Percentiles rank a stretch among this genome's conserved stretches.
phyloP scores from a whole-genome alignment of 2,888 invertebrate species.

The Hylaea fasciaria region DNA sequence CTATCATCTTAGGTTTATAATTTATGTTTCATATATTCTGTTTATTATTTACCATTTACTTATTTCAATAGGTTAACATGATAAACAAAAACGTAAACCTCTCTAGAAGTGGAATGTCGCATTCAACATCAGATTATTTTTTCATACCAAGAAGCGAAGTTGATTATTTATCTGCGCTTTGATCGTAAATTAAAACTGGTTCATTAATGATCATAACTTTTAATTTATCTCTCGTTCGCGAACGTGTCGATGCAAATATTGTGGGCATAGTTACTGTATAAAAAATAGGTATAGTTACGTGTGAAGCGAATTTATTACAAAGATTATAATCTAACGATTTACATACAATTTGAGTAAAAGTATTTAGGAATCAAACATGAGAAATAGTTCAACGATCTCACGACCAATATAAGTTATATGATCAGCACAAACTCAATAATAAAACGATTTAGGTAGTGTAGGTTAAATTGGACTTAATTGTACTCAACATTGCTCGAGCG shows the following conservation, averaged over 20 bases:
- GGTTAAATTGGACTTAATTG: constrained; percentile 73
- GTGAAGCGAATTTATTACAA: constrained; percentile 57
- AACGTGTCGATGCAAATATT: constrained; percentile 65
- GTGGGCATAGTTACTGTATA: constrained; percentile 45
- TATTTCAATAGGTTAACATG: no score
- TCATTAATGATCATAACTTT: constrained; percentile 78
- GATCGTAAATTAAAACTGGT: constrained; percentile 77
- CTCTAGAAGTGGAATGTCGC: constrained; percentile 56
- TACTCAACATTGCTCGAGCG: constrained; percentile 64
- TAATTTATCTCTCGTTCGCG: constrained; percentile 67
- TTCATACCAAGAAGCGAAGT: constrained; percentile 59
- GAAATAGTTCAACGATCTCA: constrained; percentile 32
- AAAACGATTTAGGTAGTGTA: constrained; percentile 71
- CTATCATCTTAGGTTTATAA: no score
- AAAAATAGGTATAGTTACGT: constrained; percentile 49
- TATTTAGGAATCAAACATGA: constrained; percentile 18
- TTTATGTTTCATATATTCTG: no score
- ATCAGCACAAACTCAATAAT: constrained; percentile 64
- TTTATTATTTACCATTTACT: no score
- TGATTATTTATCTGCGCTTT: constrained; percentile 68
- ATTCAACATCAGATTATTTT: constrained; percentile 62
- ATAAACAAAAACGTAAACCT: no score
- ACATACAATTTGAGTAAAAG: constrained; percentile 7
- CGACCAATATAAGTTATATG: constrained; percentile 58
- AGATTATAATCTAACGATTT: constrained; percentile 18